A percentile compares a stretch with the other conserved stretches of the same genome.
These are phyloP conservation scores for Pseudorasbora parva DNA, from an alignment of 2,113 vertebrate genomes.

Conservation along the genomic window DNA sequence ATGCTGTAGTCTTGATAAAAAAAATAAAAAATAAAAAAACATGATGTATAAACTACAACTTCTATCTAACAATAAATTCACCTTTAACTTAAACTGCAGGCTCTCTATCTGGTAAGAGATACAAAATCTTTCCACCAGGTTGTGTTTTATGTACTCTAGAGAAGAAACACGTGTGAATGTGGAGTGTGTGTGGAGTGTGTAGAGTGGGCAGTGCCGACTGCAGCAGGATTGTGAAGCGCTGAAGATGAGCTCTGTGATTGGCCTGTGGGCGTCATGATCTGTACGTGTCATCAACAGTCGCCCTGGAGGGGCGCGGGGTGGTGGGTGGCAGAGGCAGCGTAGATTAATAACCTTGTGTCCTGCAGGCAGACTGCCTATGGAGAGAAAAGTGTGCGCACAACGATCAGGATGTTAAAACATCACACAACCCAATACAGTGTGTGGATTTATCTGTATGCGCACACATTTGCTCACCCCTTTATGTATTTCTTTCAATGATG, in stretches of 20 bases:
- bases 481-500: neutral
- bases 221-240: slow-evolving; percentile 33
- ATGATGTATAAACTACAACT: neutral
- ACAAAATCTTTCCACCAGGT: neutral
- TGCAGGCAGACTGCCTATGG: slow-evolving; percentile 12
- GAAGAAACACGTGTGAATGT: slow-evolving; percentile 8
- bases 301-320: slow-evolving; percentile 29
- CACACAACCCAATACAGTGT: neutral
- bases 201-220: slow-evolving; percentile 43
- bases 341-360: slow-evolving; percentile 53
- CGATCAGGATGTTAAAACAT: neutral
- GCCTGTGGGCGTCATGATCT: slow-evolving; percentile 56
- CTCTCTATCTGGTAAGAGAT: neutral
- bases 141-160: slow-evolving; percentile 5
- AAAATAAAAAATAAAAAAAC: neutral
- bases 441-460: slow-evolving; percentile 5
- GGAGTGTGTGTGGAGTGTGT: slow-evolving; percentile 8
- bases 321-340: slow-evolving; percentile 53
- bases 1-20: neutral
- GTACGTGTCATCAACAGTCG: slow-evolving; percentile 55
- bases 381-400: slow-evolving; percentile 4
- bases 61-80: neutral
- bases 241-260: slow-evolving; percentile 44
- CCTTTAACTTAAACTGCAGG: neutral
- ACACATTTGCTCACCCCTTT: neutral